Conservation (phyloP, 2,113 vertebrate species). For the Cyanocitta stelleri region DNA sequence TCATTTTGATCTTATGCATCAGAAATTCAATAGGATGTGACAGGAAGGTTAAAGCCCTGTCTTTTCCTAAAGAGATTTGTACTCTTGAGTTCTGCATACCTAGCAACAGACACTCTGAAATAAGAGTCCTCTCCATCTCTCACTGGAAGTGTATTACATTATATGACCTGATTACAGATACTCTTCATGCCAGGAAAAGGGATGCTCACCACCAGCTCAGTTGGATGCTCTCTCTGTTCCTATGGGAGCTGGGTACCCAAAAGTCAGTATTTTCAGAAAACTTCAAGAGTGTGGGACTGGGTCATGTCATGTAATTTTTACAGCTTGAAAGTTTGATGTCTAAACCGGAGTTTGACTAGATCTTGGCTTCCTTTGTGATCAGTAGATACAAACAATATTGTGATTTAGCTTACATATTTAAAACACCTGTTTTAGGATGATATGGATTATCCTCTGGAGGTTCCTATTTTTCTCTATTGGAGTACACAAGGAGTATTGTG, state of each 20-base stretch:
- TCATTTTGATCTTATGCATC: neutral
- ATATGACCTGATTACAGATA: neutral
- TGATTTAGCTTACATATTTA: neutral
- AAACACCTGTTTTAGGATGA: neutral
- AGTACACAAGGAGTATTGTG: neutral
- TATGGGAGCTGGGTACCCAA: neutral
- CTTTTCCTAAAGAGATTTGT: neutral
- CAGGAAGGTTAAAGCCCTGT: neutral
- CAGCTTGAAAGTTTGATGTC: neutral
- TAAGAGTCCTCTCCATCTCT: neutral
- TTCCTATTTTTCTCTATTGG: neutral
- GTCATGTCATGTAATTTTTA: neutral
- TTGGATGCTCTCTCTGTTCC: neutral
- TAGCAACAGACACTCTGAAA: neutral
- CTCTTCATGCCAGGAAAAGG: neutral
- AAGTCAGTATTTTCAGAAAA: neutral
- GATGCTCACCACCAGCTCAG: neutral
- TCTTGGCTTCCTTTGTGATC: neutral
- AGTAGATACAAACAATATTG: neutral
- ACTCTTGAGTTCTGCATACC: neutral
- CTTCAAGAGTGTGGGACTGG: neutral
- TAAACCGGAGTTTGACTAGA: neutral
- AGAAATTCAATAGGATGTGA: neutral
- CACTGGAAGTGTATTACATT: neutral
- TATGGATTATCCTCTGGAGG: neutral